Evolutionary conservation across 2,113 vertebrate genomes (phyloP), one percentile per base, ranked within the genome.

Genomic region (Rhinogobius similis): DNA sequence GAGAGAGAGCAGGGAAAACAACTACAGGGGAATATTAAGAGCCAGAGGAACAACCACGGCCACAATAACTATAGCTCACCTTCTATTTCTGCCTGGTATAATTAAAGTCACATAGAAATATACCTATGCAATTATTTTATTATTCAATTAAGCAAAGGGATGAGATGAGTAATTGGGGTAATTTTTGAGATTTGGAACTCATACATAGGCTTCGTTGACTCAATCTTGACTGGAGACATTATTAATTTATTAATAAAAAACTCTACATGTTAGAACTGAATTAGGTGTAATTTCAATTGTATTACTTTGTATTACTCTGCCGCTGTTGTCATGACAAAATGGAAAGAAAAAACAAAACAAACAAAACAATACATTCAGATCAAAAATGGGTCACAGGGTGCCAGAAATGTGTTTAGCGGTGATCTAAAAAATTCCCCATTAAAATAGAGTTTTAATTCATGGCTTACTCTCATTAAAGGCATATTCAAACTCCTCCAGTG

Each of bases 401-500:
- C 44, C 16, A 46, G 1, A 46, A 46, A 50, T 50, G 46, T n/a
- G 46, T n/a, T 16, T 18, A 9, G 46, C 5, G n/a, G n/a, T 21
- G 3, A 41, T 12, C 39, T 12, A 41, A 5, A 5, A 39, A 5
- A 39, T 11, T 39, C 4, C 9, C 38, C 10, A 39, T 39, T 39
- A 39, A 1, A 39, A 8, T 8, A 10, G 1, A 1, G 4, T 39
- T 39, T 8, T 61, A n/a, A 21, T 61, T 38, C 8, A 20, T 59
- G 58, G 85, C 97, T 96, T 94, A 98, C 97, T 90, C 91, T 98
- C 96, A 94, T 98, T 98, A 90, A 99, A 99, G 62, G 93, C 87
- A 82, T 98, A 99, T 90, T 98, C 96, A 87, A 98, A 98, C 82
- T 95, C 96, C 90, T 98, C 95, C 89, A 99, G 90, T 39, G 96